A percentile compares a stretch with the other conserved stretches of the same genome.
Conservation (phyloP, 2,888 invertebrate genomes). For the Ametastegia equiseti region DNA sequence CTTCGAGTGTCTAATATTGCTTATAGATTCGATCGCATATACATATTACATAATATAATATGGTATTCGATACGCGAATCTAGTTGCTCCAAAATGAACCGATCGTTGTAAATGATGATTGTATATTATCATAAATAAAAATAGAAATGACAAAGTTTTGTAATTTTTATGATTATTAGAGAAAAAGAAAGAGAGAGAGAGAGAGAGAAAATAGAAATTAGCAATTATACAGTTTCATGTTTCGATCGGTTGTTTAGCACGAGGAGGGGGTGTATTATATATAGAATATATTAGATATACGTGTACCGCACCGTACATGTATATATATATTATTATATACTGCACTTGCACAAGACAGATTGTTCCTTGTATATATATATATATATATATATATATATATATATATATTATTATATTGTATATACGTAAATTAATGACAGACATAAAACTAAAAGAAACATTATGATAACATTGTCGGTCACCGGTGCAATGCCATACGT, state of each 20-base stretch:
- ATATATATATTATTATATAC: background rate
- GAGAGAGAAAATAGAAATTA: background rate
- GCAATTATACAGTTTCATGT: background rate
- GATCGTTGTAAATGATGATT: background rate
- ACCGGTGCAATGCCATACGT: background rate
- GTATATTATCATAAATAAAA: too few species aligned
- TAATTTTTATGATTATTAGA: background rate
- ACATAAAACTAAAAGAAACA: conserved; percentile 8
- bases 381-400: background rate
- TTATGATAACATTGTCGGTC: conserved; percentile 2
- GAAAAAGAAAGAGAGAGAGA: background rate
- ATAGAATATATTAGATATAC: background rate
- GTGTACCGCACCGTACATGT: conserved; percentile 24
- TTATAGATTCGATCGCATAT: background rate
- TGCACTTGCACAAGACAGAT: conserved; percentile 28
- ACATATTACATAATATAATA: too few species aligned
- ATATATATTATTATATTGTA: background rate
- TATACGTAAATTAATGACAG: conserved; percentile 17
- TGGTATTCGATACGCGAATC: background rate
- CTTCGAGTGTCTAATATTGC: background rate
- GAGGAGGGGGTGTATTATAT: too few species aligned
- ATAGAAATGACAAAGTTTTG: too few species aligned
- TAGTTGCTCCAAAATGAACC: background rate
- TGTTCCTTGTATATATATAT: conserved; percentile 15
- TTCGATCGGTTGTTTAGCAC: background rate